A percentile compares a stretch with the other conserved stretches of the same genome.
These are phyloP conservation scores for Cryptoleucopteryx plumbea DNA, from an alignment of 2,113 vertebrate genomes.

Conservation along the genomic window DNA sequence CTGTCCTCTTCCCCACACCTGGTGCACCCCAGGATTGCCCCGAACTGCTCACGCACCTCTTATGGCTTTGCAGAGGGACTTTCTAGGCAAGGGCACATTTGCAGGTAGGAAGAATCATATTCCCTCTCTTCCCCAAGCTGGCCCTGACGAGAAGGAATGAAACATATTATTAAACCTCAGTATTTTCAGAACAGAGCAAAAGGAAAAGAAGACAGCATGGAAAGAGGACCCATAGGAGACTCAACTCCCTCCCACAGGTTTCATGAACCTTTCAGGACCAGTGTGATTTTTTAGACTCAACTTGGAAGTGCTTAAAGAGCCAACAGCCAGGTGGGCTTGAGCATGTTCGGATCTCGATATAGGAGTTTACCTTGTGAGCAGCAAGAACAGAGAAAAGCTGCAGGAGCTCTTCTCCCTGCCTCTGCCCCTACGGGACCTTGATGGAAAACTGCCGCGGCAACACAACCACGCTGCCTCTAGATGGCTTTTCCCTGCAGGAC, in stretches of 20 bases:
- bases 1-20: neutral
- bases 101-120: neutral
- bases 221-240: neutral
- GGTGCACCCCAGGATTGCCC: neutral
- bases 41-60: neutral
- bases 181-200: neutral
- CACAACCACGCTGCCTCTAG: neutral
- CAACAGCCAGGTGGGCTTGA: neutral
- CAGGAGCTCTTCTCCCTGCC: neutral
- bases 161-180: neutral
- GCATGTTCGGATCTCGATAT: neutral
- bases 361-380: neutral
- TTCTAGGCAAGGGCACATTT: neutral
- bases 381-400: neutral
- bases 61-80: neutral
- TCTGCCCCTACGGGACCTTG: neutral
- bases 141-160: neutral
- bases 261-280: neutral
- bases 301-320: neutral
- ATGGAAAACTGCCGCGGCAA: neutral
- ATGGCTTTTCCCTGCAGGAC: neutral
- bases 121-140: neutral
- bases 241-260: neutral
- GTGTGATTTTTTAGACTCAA: neutral
- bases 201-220: neutral